These are phyloP conservation scores for Leucoptera coffeella DNA, from an alignment of 2,888 invertebrate genomes.

Conservation along the genomic window DNA sequence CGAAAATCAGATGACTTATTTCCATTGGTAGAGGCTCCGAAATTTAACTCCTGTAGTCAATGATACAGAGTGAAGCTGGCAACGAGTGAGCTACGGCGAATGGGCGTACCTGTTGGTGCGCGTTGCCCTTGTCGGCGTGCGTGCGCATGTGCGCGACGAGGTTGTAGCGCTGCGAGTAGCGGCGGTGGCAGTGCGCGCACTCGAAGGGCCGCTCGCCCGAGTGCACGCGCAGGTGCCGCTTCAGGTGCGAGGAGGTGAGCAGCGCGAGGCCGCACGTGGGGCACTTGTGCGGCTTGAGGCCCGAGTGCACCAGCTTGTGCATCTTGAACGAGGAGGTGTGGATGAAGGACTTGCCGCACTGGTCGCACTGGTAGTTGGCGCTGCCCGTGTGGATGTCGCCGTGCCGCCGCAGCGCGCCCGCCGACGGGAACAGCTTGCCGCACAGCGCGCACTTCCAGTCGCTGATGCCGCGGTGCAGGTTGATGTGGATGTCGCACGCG, in stretches of 20 bases:
- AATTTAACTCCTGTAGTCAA: no score
- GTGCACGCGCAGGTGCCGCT: constrained; percentile 61
- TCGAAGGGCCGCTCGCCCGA: constrained; percentile 57
- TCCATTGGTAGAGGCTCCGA: no score
- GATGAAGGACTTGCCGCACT: constrained; percentile 59
- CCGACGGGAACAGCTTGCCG: constrained; percentile 56
- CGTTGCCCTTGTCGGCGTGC: constrained; percentile 17
- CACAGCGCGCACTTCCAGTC: constrained; percentile 57
- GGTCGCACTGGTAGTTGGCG: constrained; percentile 56
- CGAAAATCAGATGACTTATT: no score
- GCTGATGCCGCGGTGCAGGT: constrained; percentile 47
- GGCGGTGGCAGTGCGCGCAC: constrained; percentile 51
- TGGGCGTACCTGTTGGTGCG: no score
- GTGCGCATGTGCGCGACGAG: constrained; percentile 38
- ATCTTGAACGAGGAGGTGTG: constrained; percentile 67
- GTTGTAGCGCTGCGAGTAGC: constrained; percentile 55
- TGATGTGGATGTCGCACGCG: constrained; percentile 56
- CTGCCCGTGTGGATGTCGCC: constrained; percentile 58
- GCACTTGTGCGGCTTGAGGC: constrained; percentile 55
- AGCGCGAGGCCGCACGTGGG: constrained; percentile 55
- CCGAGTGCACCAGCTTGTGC: constrained; percentile 61
- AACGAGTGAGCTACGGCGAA: no score
- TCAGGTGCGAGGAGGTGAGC: constrained; percentile 60
- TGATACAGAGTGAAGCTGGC: no score
- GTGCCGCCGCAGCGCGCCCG: constrained; percentile 55